Evolutionary conservation across 2,797 vertebrate genomes (phyloP).

Genomic region (Alcedo atthis): DNA sequence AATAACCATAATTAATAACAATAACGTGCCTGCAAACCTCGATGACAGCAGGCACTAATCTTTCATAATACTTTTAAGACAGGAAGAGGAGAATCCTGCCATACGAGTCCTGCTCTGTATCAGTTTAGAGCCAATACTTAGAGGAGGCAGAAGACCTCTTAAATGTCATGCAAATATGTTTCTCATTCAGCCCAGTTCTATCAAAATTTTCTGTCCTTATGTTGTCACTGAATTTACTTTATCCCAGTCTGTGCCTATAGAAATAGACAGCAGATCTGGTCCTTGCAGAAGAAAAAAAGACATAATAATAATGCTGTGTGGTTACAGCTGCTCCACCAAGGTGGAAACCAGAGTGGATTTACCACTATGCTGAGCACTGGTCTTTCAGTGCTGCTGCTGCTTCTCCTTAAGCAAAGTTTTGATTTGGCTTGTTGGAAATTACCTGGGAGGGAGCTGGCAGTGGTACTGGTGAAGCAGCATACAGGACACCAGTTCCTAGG

Average conservation of each 20-base stretch:
- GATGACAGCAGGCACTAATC: conserved; percentile 60
- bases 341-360: not conserved
- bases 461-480: rapidly evolving
- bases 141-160: conserved; percentile 52
- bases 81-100: conserved; percentile 65
- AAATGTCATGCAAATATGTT: conserved; percentile 20
- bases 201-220: not conserved
- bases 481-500: not conserved
- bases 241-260: not conserved
- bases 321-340: not conserved
- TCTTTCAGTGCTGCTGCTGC: not conserved
- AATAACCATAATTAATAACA: conserved; percentile 65
- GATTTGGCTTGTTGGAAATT: not conserved
- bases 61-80: conserved; percentile 68
- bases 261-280: not conserved
- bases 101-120: conserved; percentile 41
- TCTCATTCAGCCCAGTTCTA: not conserved
- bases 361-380: not conserved
- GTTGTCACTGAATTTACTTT: not conserved
- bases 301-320: not conserved
- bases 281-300: not conserved
- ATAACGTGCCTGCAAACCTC: conserved; percentile 57
- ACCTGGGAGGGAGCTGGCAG: not conserved
- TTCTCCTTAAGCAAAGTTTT: not conserved
- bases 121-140: conserved; percentile 24